These are phyloP conservation scores for Passer montanus DNA, from an alignment of 2,113 vertebrate species.

Conservation along the genomic window DNA sequence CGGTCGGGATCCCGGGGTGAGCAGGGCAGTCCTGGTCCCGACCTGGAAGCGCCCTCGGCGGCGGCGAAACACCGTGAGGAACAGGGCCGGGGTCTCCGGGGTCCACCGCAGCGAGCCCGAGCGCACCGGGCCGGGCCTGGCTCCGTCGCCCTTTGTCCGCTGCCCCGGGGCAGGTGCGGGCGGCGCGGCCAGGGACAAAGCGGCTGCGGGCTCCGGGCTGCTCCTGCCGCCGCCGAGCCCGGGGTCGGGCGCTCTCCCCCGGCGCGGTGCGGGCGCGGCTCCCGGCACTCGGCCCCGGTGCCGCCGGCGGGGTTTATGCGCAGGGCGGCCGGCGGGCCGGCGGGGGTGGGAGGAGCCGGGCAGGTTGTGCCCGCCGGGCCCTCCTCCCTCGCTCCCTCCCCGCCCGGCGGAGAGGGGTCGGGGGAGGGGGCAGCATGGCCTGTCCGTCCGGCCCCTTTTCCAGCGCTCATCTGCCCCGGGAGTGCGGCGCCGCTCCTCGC, in stretches of 20 bases:
- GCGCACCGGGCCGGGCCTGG: background rate
- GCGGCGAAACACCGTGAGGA: background rate
- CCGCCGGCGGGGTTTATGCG: slow-evolving; percentile 45
- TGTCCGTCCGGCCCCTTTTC: slow-evolving; percentile 75
- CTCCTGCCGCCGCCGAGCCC: background rate
- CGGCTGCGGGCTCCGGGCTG: background rate
- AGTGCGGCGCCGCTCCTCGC: slow-evolving; percentile 57
- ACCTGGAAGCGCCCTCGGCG: background rate
- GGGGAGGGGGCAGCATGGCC: slow-evolving; percentile 81
- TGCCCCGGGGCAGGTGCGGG: slow-evolving; percentile 22
- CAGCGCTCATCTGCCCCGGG: slow-evolving; percentile 66
- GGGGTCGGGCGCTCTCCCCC: background rate
- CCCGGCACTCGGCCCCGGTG: background rate
- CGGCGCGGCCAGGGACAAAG: background rate
- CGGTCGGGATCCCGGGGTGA: background rate
- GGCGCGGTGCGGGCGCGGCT: background rate
- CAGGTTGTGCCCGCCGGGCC: slow-evolving; percentile 76
- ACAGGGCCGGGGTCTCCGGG: background rate
- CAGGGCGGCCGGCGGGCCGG: slow-evolving; percentile 34
- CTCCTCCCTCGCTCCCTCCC: slow-evolving; percentile 74
- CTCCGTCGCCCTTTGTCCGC: background rate
- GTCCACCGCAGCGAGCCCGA: background rate
- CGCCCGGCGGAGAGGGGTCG: slow-evolving; percentile 79
- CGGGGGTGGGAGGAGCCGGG: slow-evolving; percentile 64
- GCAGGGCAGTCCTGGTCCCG: background rate